Evolutionary conservation across 2,888 invertebrate genomes (phyloP), one percentile per base, ranked within the genome.

Genomic region (Chalcosyrphus nemorum): DNA sequence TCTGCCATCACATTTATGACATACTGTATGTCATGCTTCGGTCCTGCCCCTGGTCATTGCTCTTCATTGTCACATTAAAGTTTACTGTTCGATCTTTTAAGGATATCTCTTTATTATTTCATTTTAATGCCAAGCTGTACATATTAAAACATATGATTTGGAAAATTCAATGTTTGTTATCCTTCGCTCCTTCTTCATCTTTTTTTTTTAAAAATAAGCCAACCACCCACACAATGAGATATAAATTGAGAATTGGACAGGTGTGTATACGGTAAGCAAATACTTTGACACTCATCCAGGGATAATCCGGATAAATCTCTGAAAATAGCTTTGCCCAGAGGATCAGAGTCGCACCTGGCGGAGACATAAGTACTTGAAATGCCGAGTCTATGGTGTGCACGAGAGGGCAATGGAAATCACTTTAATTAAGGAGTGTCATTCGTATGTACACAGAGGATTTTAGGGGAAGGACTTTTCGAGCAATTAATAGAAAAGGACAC

Each of bases 271-370:
- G 32, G 35, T 50, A 43, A 13, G 54, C 19, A 70, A 75, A 63
- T 56, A 50, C 70, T 70, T 65, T 76, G 77, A 81, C 76, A 81
- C 32, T 75, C 32, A 76, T 76, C 76, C 50, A 35, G 38, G 52
- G 59, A 77, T 76, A 71, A 81, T 76, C 76, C 59, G 43, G 65
- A 71, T 76, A 65, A 76, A 71, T 77, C 65, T 59, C 65, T 52
- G 63, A 70, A 76, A 76, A 81, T 81, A 75, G 68, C 76, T 68
- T 35, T 43, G 35, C 24, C 52, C 52, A 35, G 38, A 50, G 77
- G 59, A 71, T 81, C 50, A 65, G 52, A 75, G 43, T 81, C 81
- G 45, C 76, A 81, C 71, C 76, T 76, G 81, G 50, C 9, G 24
- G 32, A 38, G 17, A 52, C 24, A n/a, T 47, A 59, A 50, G 65